A percentile compares a stretch with the other conserved stretches of the same genome.
phyloP scores from a whole-genome alignment of 2,113 vertebrate species.

The Rhadina sibilatrix region DNA sequence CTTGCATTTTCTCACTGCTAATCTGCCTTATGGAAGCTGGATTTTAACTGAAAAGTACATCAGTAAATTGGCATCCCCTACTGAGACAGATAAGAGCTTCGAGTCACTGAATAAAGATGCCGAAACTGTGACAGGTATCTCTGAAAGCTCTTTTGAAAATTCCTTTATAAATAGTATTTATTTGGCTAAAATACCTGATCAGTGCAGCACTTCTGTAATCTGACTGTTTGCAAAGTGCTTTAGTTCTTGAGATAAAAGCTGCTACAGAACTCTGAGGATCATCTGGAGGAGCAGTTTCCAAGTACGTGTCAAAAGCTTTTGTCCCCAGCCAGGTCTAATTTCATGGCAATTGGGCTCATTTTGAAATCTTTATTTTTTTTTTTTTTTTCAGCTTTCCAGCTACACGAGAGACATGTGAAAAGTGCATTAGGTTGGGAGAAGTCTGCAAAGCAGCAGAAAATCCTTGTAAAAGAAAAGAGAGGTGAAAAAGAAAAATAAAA shows the following conservation, averaged over 20 bases:
- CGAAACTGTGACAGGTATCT: conserved; percentile 29
- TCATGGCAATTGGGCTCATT: not conserved
- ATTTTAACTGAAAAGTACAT: conserved; percentile 21
- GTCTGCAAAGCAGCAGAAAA: not conserved
- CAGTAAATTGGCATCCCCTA: conserved; percentile 37
- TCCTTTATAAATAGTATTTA: conserved; percentile 35
- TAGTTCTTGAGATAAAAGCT: conserved; percentile 2
- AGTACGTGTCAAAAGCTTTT: not conserved
- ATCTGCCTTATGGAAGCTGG: conserved; percentile 16
- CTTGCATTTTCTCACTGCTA: conserved; percentile 8
- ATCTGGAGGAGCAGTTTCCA: not conserved
- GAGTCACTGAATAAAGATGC: not conserved
- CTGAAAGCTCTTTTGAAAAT: conserved; percentile 43
- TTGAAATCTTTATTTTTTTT: not conserved
- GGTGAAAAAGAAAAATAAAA: not conserved
- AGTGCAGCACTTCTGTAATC: not conserved
- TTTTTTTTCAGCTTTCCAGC: not conserved
- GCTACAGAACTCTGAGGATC: not conserved
- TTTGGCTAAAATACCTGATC: conserved; percentile 28
- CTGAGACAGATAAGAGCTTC: conserved; percentile 24
- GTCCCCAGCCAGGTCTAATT: not conserved
- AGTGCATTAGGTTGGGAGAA: not conserved
- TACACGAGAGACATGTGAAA: not conserved
- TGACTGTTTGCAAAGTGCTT: conserved; percentile 25
- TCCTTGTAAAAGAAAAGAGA: not conserved